Base-by-base conservation (phyloP, 2,113 vertebrate genomes). In the Chaetodon trifascialis region DNA sequence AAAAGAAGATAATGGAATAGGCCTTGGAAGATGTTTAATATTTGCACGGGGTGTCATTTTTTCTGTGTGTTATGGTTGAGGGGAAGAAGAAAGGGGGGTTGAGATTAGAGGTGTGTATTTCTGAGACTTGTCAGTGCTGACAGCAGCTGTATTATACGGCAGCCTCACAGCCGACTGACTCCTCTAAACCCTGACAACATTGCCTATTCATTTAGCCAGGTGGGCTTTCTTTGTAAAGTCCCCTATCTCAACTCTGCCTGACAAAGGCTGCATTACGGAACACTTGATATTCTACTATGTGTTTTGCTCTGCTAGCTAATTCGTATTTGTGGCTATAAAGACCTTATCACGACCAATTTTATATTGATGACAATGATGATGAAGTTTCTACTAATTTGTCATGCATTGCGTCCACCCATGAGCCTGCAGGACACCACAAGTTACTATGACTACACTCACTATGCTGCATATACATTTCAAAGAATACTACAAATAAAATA, bases 1-100 rank as follows among this genome's bases (percentile, higher is more conserved):
- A 82, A 79, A 78, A 79, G 74, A 84, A 92, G 83, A 90, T 90
- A 88, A 93, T 91, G 90, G 68, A 86, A 87, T 69, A 83, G 76
- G 89, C 84, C 76, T 91, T 76, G 89, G 90, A 88, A 91, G 91
- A 91, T 90, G 92, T 91, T 92, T 87, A 94, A 93, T 93, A 89
- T 95, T 94, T 92, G 88, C 70, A 84, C 79, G 56, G 79, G 79
- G 66, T 94, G 91, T 94, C 92, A 93, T 91, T 89, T 88, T 85
- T 90, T 73, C 42, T 60, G 47, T 72, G 74, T 65, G 70, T 78
- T 79, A 76, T 82, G 55, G 72, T 86, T 80, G 82, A 84, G 80
- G 70, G 42, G 60, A 55, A 77, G 80, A 74, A 72, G 68, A 72
- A 80, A 56, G 79, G 81, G 44, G 76, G 68, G 84, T 67, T 82